Percentiles rank a stretch among this genome's conserved stretches.
These are phyloP conservation scores for Drosophila pullipes DNA, from an alignment of 2,888 invertebrate species.

Conservation along the genomic window DNA sequence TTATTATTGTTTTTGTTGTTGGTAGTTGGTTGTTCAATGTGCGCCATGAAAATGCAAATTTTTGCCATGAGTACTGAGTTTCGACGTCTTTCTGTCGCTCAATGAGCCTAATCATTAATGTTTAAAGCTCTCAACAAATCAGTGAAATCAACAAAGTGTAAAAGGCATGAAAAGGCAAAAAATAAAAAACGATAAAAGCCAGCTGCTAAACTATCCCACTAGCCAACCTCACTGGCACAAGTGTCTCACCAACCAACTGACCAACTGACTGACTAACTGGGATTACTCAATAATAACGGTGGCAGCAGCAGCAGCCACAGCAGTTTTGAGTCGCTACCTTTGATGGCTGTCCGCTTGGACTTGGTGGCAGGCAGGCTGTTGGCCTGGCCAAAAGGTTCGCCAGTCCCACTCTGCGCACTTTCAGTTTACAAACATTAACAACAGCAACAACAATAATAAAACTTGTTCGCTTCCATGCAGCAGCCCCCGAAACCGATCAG, in stretches of 20 bases:
- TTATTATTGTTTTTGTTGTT: conserved; percentile 2
- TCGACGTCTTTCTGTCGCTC: conserved; percentile 34
- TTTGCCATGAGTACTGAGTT: conserved; percentile 57
- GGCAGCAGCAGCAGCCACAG: conserved; percentile 12
- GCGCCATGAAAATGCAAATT: conserved; percentile 75
- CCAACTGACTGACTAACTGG: conserved; percentile 46
- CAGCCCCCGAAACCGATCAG: conserved; percentile 65
- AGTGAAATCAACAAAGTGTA: conserved; percentile 49
- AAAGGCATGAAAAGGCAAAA: conserved; percentile 63
- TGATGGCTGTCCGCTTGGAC: conserved; percentile 61
- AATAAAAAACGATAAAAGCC: conserved; percentile 20
- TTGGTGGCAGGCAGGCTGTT: conserved; percentile 40
- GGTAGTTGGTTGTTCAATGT: conserved; percentile 18
- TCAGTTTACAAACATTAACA: conserved; percentile 60
- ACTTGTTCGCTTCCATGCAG: conserved; percentile 69
- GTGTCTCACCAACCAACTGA: conserved; percentile 35
- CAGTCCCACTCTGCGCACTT: conserved; percentile 57
- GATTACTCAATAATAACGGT: conserved; percentile 61
- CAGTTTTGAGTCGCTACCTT: conserved; percentile 57
- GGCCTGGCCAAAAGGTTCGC: conserved; percentile 68
- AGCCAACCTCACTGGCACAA: conserved; percentile 24
- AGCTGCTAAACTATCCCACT: conserved; percentile 39
- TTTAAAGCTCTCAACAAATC: conserved; percentile 37
- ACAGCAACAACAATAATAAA: conserved; percentile 45
- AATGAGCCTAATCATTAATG: conserved; percentile 70